These are phyloP conservation scores for Hemicordylus capensis DNA, from an alignment of 2,113 vertebrate genomes.

Conservation along the genomic window DNA sequence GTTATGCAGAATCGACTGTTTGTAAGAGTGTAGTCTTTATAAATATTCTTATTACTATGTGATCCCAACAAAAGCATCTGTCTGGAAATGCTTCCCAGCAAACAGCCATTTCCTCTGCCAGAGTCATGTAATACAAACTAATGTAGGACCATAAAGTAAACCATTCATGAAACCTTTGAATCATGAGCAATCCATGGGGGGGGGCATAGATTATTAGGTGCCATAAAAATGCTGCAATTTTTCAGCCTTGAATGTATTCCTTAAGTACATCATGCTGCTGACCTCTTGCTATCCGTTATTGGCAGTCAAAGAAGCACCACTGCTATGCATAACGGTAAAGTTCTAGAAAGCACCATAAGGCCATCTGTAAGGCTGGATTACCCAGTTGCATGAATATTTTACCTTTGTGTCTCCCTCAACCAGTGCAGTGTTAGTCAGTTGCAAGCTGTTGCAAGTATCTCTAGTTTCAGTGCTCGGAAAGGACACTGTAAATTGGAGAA, in stretches of 20 bases:
- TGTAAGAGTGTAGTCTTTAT: not conserved
- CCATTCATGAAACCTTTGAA: not conserved
- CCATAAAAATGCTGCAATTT: not conserved
- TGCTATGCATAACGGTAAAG: not conserved
- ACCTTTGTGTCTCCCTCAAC: slow-evolving; percentile 18
- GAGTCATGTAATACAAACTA: not conserved
- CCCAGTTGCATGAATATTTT: slow-evolving; percentile 54
- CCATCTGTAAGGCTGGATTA: slow-evolving; percentile 52
- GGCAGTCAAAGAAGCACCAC: no score
- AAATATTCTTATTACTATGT: not conserved
- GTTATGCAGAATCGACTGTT: not conserved
- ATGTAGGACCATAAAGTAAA: not conserved
- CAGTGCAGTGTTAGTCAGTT: slow-evolving; percentile 43
- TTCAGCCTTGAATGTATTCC: not conserved
- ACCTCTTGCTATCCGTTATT: no score
- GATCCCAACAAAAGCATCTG: not conserved
- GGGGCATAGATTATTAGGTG: not conserved
- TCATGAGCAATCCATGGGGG: not conserved
- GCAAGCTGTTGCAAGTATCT: slow-evolving; percentile 51
- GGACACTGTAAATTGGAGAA: slow-evolving; percentile 14
- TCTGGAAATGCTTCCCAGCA: not conserved
- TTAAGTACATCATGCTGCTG: not conserved
- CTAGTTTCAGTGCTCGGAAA: slow-evolving; percentile 59
- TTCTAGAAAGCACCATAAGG: no score
- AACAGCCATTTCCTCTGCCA: not conserved